Percentiles rank a stretch among this genome's conserved stretches.
Conservation (phyloP, 2,113 vertebrate genomes). For the Herpailurus yagouaroundi region DNA sequence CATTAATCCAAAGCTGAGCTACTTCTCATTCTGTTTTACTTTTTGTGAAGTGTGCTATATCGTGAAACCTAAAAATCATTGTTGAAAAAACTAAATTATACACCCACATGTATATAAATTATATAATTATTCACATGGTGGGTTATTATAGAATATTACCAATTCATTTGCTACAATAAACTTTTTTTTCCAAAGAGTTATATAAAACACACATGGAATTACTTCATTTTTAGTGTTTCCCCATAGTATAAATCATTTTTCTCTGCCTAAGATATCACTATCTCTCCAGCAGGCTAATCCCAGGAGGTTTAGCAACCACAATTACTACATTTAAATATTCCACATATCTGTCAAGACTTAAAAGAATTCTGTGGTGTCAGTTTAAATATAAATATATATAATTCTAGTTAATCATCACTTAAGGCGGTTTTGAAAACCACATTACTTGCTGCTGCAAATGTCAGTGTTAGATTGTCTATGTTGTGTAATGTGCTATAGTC, state of each 20-base stretch:
- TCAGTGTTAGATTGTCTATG: constrained; percentile 75
- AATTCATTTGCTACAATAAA: constrained; percentile 75
- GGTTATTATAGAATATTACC: constrained; percentile 76
- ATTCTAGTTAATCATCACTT: constrained; percentile 88
- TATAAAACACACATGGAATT: constrained; percentile 82
- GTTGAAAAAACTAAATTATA: constrained; percentile 67
- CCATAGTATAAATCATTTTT: constrained; percentile 83
- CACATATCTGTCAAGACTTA: constrained; percentile 88
- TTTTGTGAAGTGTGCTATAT: constrained; percentile 67
- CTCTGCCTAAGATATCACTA: constrained; percentile 85
- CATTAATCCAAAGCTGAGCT: not conserved
- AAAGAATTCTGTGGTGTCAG: constrained; percentile 89
- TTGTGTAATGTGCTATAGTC: constrained; percentile 74
- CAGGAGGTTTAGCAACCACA: constrained; percentile 87
- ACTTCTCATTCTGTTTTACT: constrained; percentile 37
- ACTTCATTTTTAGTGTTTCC: constrained; percentile 79
- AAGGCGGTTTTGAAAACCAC: constrained; percentile 86
- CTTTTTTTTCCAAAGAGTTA: constrained; percentile 76
- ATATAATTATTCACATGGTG: constrained; percentile 73
- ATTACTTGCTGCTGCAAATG: constrained; percentile 81
- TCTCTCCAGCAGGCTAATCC: constrained; percentile 86
- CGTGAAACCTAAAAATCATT: constrained; percentile 70
- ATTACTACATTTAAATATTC: constrained; percentile 90
- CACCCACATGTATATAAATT: constrained; percentile 74
- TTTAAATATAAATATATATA: constrained; percentile 91